Evolutionary conservation across 2,797 vertebrate genomes (phyloP).

Genomic region (Sebastes variabilis): DNA sequence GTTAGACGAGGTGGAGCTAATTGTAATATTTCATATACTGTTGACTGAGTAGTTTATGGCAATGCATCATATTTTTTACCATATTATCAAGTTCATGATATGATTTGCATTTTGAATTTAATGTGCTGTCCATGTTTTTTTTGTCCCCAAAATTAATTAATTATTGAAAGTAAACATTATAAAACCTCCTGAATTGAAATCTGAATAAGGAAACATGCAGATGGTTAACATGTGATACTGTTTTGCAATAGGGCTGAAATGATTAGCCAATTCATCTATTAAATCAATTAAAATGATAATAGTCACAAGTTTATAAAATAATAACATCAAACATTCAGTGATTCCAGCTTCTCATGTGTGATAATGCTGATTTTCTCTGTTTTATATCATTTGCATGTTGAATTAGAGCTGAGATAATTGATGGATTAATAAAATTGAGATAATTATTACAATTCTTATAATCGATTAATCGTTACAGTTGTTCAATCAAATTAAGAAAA

Average conservation of each 20-base stretch:
- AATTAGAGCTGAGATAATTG: not conserved
- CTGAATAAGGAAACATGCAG: not conserved
- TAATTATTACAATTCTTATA: not conserved
- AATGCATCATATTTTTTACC: not conserved
- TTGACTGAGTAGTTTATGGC: not conserved
- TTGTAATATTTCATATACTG: not conserved
- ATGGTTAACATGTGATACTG: not conserved
- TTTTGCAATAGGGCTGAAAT: not conserved
- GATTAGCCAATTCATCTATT: not conserved
- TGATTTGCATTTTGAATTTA: not conserved
- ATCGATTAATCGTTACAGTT: not conserved
- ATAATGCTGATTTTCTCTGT: not conserved
- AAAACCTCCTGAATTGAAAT: not conserved
- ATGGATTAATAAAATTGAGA: not conserved
- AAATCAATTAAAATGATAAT: too few species aligned
- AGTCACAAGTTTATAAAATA: not conserved
- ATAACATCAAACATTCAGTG: not conserved
- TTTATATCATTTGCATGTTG: not conserved
- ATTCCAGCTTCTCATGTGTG: not conserved
- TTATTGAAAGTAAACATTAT: not conserved
- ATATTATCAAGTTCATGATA: not conserved
- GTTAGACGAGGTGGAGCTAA: not conserved
- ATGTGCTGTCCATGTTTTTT: not conserved
- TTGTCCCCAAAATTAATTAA: too few species aligned
- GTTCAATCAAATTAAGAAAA: not conserved